Evolutionary conservation across 2,888 invertebrate genomes (phyloP).

Genomic region (Synergus gifuensis): DNA sequence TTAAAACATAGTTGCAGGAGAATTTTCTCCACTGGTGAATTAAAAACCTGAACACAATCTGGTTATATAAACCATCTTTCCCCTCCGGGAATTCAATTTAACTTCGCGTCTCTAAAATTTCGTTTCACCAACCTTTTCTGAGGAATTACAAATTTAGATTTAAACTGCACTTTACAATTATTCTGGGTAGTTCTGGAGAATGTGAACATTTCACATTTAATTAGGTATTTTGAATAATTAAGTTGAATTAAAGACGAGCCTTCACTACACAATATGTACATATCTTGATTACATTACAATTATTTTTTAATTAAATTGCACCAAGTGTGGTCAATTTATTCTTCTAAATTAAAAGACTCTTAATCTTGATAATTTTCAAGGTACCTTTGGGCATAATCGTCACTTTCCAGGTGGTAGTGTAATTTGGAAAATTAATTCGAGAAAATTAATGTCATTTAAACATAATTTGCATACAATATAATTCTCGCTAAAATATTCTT

Average conservation of each 20-base stretch:
- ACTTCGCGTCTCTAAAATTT: neutral
- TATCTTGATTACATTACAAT: neutral
- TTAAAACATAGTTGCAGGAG: neutral
- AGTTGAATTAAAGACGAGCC: no score
- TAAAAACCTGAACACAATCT: neutral
- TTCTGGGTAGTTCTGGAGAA: neutral
- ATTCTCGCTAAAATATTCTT: neutral
- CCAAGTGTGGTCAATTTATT: neutral
- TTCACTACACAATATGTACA: no score
- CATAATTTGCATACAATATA: slow-evolving; percentile 2
- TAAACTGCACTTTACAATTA: neutral
- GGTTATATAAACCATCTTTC: neutral
- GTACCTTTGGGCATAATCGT: slow-evolving; percentile 13
- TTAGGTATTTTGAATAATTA: neutral
- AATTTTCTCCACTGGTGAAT: neutral
- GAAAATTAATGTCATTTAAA: slow-evolving; percentile 1
- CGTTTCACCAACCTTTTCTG: neutral
- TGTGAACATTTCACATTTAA: neutral
- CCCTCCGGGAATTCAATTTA: neutral
- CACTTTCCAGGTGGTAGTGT: neutral
- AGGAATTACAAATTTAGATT: neutral
- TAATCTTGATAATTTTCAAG: neutral
- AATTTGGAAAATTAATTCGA: neutral
- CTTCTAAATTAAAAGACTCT: neutral
- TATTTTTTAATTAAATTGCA: neutral